phyloP scores from a whole-genome alignment of 2,888 invertebrate genomes.

The Apamea epomidion region DNA sequence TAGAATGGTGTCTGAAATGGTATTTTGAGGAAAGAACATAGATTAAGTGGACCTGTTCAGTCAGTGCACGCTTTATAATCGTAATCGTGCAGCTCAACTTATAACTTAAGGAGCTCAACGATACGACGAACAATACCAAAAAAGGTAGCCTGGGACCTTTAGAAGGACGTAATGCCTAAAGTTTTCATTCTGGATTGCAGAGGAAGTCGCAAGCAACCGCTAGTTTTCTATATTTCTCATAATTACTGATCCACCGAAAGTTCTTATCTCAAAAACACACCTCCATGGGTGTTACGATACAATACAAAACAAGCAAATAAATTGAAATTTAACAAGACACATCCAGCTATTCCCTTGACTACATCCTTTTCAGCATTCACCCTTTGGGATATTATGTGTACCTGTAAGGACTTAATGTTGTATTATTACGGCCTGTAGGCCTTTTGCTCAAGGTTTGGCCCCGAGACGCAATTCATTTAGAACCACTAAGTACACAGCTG shows the following conservation, averaged over 20 bases:
- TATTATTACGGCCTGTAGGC: slow-evolving; percentile 35
- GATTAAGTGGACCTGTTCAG: too few relatives aligned
- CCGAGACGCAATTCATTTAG: slow-evolving; percentile 50
- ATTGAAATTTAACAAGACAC: slow-evolving; percentile 47
- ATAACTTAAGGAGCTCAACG: neutral
- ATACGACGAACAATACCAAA: neutral
- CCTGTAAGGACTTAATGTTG: slow-evolving; percentile 54
- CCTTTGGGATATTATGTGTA: slow-evolving; percentile 41
- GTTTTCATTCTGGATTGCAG: neutral
- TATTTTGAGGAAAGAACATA: too few relatives aligned
- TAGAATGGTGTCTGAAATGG: too few relatives aligned
- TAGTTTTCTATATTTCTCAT: neutral
- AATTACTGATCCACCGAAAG: neutral
- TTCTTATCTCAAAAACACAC: neutral
- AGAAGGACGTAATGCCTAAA: too few relatives aligned
- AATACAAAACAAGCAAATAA: slow-evolving; percentile 30
- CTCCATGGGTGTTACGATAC: neutral
- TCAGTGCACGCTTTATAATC: too few relatives aligned
- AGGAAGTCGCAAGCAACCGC: neutral
- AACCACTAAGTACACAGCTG: slow-evolving; percentile 48
- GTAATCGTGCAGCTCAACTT: neutral
- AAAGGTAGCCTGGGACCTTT: too few relatives aligned
- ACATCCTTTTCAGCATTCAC: slow-evolving; percentile 40
- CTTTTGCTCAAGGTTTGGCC: slow-evolving; percentile 30
- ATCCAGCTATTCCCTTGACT: slow-evolving; percentile 11